Evolutionary conservation across 2,113 vertebrate genomes (phyloP), one percentile per base, ranked within the genome.

Genomic region (Aphelocoma coerulescens): DNA sequence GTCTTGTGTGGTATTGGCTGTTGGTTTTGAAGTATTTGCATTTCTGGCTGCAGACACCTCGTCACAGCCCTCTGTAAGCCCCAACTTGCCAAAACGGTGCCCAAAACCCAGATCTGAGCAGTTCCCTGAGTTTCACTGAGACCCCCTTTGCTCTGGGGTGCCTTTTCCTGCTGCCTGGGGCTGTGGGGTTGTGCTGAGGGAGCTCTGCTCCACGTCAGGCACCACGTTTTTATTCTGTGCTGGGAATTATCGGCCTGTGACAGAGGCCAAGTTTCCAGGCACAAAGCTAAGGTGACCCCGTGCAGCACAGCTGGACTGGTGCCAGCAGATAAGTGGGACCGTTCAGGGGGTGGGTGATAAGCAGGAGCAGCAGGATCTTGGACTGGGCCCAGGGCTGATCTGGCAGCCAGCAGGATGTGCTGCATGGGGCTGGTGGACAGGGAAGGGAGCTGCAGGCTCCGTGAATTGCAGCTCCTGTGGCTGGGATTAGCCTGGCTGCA

Each of bases 311-410:
- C 75, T 67, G 88, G 58, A 43, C 78, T 26, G 84, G 14, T 65
- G 89, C 96, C 95, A 87, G 91, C 69, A 54, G 95, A 95, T 95
- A 89, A 82, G 15, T 6, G 85, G 76, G 65, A 10, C 37, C 1
- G 2, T 91, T 68, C 0, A 24, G 85, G 88, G 87, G 79, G 10
- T 8, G 39, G 5, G 72, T 10, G 93, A 94, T 78, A 44, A 90
- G 68, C 82, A 84, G 82, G 65, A 78, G 92, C 88, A 33, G 67
- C 23, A 23, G 95, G 85, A 49, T 5, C 85, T 7, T 77, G 94
- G 96, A 10, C 37, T 1, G 44, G 26, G 9, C 90, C 92, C 95
- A 88, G 93, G 4, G 4, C 21, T 67, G 8, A 1, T 1, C 57
- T 91, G 93, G 94, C 94, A 87, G 89, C 8, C 4, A 1, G 18